Evolutionary conservation across 2,888 invertebrate genomes (phyloP).

Genomic region (Mythimna impura): DNA sequence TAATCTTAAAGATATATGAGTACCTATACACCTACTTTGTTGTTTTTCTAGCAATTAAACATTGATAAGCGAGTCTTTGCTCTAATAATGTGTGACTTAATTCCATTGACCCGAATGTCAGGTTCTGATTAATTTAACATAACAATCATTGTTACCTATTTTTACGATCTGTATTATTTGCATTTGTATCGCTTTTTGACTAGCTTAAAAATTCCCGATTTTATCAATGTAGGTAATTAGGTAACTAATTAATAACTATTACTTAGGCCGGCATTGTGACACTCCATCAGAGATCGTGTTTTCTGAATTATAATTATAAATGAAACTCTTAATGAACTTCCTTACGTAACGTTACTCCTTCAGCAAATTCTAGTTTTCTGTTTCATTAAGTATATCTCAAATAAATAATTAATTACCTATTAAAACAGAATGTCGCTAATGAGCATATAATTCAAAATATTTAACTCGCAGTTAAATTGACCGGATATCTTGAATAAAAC

Average conservation of each 20-base stretch:
- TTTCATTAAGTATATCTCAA: neutral
- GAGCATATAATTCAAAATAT: neutral
- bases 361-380: slow-evolving; percentile 1
- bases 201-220: neutral
- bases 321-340: slow-evolving; percentile 12
- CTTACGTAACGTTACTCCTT: slow-evolving; percentile 48
- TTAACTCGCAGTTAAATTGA: neutral
- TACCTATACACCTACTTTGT: slow-evolving; percentile 26
- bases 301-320: slow-evolving; percentile 12
- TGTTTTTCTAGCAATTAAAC: slow-evolving; percentile 49
- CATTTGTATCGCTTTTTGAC: neutral
- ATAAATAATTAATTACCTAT: neutral
- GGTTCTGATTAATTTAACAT: slow-evolving; percentile 31
- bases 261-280: neutral
- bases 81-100: slow-evolving; percentile 40
- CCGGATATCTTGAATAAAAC: slow-evolving; percentile 13
- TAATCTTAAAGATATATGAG: slow-evolving; percentile 21
- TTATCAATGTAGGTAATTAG: neutral
- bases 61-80: slow-evolving; percentile 43
- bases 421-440: neutral
- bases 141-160: slow-evolving; percentile 22
- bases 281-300: slow-evolving; percentile 13
- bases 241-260: slow-evolving; percentile 1
- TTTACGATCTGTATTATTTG: slow-evolving; percentile 21
- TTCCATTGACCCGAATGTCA: slow-evolving; percentile 56